A percentile compares a stretch with the other conserved stretches of the same genome.
These are phyloP conservation scores for Cheumatopsyche charites DNA, from an alignment of 1,140 invertebrate genomes.

Conservation along the genomic window DNA sequence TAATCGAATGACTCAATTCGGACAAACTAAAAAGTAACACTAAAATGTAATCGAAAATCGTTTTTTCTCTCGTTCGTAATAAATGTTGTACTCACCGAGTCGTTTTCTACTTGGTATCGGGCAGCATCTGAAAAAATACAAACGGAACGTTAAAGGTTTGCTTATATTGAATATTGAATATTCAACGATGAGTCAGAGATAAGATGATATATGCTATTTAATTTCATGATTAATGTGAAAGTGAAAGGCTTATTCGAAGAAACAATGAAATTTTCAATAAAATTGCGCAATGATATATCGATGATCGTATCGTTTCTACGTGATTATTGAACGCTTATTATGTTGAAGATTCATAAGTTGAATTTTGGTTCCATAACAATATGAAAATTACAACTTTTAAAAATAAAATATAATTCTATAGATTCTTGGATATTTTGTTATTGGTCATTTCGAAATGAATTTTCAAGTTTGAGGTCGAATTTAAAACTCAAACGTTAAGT, in stretches of 20 bases:
- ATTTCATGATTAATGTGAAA: constrained; percentile 7
- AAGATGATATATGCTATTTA: constrained; percentile 14
- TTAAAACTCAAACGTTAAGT: too few relatives aligned
- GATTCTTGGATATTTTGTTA: too few relatives aligned
- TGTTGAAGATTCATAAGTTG: background rate
- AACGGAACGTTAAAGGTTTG: background rate
- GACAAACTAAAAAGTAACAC: background rate
- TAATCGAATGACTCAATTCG: constrained; percentile 24
- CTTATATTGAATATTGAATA: background rate
- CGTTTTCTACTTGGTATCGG: background rate
- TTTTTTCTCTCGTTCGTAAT: background rate
- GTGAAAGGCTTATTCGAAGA: constrained; percentile 10
- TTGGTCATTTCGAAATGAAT: too few relatives aligned
- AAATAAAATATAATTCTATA: too few relatives aligned
- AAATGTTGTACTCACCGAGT: background rate
- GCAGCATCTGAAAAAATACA: constrained; percentile 4
- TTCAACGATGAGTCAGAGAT: background rate
- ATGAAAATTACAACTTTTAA: too few relatives aligned
- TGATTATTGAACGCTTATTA: background rate
- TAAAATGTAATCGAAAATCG: constrained; percentile 8
- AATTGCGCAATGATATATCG: background rate
- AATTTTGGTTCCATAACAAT: too few relatives aligned
- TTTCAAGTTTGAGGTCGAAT: too few relatives aligned
- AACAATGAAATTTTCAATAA: constrained; percentile 24
- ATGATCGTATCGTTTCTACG: background rate